Percentiles rank a stretch among this genome's conserved stretches.
phyloP scores from a whole-genome alignment of 2,888 invertebrate genomes.

The Onchidella celtica region DNA sequence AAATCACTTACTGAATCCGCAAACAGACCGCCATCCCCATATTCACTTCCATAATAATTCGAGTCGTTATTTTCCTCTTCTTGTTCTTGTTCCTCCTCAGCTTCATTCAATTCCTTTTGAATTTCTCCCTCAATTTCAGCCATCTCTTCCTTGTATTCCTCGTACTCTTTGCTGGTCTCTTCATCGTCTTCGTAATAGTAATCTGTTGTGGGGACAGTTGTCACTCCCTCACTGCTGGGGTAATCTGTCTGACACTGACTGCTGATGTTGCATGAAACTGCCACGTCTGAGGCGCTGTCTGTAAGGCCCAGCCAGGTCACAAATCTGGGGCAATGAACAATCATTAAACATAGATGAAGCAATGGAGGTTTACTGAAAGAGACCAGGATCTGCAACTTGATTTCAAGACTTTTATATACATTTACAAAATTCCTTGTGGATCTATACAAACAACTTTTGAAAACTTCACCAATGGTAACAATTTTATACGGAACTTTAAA shows the following conservation, averaged over 20 bases:
- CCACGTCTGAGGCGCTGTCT: neutral
- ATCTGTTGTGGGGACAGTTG: neutral
- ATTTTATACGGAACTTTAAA: no score
- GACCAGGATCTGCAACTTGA: no score
- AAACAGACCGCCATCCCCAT: no score
- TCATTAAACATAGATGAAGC: no score
- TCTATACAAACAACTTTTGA: no score
- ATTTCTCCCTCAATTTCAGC: neutral
- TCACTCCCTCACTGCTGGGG: neutral
- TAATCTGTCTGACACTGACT: neutral
- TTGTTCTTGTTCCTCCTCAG: neutral
- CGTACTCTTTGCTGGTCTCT: neutral
- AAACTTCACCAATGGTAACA: no score
- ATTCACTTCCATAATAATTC: no score
- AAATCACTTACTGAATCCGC: no score
- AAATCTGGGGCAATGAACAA: neutral
- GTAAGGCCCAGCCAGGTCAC: neutral
- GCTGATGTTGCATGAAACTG: conserved; percentile 7
- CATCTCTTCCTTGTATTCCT: neutral
- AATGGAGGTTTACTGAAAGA: no score
- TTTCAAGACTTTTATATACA: no score
- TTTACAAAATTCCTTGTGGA: no score
- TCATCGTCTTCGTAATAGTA: neutral
- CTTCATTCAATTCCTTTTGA: neutral
- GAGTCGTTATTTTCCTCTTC: neutral